Evolutionary conservation across 1,140 invertebrate species (phyloP), one percentile per base, ranked within the genome.

Genomic region (Heliothis subflexa): DNA sequence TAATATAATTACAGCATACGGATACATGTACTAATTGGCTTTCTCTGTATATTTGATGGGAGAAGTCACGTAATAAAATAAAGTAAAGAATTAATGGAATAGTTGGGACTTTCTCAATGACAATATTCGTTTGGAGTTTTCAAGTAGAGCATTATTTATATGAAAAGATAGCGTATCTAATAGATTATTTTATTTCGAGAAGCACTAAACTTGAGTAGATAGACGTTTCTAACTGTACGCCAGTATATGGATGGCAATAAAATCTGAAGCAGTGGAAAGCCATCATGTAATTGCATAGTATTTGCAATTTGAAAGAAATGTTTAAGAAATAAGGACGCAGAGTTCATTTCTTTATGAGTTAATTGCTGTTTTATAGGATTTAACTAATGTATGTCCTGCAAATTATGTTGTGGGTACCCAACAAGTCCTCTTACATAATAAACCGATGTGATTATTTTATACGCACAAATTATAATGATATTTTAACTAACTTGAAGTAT

Each of bases 201-300:
- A 70, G 47, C 47, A 70, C 18, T 70, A 70, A 70, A 52, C 12
- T 70, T 50, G 13, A 50, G 11, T 70, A 13, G 21, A 70, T 70
- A 70, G 66, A 52, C 45, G 49, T n/a, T 25, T 49, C 18, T 50
- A 70, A 70, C 28, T 47, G 14, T 21, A 28, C 12, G 12, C 7
- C 13, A 45, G 61, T 21, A 40, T 40, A 40, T 40, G 33, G 33
- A 40, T 9, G 7, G 66, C 21, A 52, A 21, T 70, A 70, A 70
- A 70, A 70, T 70, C 66, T 70, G 50, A 70, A 70, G 50, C 50
- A 28, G 47, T 52, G 14, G 21, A 21, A 11, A 21, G 66, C 13
- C 66, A 16, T 70, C 12, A n/a, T 25, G 66, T 70, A 70, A 70
- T 70, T 52, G 47, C 64, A 50, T 68, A 18, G 40, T 49, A 47